Evolutionary conservation across 1,140 invertebrate species (phyloP).

Genomic region (Harlomillsia oculata): DNA sequence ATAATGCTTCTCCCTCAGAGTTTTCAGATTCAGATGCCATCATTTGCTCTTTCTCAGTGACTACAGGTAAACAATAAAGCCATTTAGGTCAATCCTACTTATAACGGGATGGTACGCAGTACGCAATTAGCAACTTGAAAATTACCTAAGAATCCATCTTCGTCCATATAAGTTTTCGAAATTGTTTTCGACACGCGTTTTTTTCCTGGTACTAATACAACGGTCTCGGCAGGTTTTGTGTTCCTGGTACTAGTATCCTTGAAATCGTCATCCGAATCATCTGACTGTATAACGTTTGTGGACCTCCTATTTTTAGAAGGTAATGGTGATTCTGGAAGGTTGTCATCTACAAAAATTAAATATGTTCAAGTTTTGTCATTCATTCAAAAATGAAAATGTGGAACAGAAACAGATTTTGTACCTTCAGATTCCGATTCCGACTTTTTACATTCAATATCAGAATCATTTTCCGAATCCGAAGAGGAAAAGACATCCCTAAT

Average conservation of each 20-base stretch:
- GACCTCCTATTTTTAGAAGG: no score
- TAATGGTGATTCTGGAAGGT: conserved; percentile 6
- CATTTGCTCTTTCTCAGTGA: conserved; percentile 11
- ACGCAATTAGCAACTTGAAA: neutral
- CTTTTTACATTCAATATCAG: no score
- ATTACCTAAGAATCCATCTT: conserved; percentile 32
- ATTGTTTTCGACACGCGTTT: conserved; percentile 24
- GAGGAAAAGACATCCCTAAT: conserved; percentile 19
- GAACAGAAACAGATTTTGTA: no score
- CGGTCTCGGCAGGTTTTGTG: neutral
- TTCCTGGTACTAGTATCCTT: neutral
- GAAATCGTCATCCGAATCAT: conserved; percentile 20
- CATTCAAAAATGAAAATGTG: no score
- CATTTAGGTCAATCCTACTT: neutral
- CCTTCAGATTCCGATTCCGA: neutral
- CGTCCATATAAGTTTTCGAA: conserved; percentile 21
- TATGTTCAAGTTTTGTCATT: no score
- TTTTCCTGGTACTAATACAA: neutral
- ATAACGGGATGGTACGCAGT: neutral
- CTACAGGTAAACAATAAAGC: conserved; percentile 1
- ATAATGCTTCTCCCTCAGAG: neutral
- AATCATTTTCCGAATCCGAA: conserved; percentile 1
- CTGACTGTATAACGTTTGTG: conserved; percentile 11
- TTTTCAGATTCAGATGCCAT: conserved; percentile 18
- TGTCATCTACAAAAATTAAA: neutral